These are phyloP conservation scores for Halcyon leucocephala DNA, from an alignment of 2,797 vertebrate species.

Conservation along the genomic window DNA sequence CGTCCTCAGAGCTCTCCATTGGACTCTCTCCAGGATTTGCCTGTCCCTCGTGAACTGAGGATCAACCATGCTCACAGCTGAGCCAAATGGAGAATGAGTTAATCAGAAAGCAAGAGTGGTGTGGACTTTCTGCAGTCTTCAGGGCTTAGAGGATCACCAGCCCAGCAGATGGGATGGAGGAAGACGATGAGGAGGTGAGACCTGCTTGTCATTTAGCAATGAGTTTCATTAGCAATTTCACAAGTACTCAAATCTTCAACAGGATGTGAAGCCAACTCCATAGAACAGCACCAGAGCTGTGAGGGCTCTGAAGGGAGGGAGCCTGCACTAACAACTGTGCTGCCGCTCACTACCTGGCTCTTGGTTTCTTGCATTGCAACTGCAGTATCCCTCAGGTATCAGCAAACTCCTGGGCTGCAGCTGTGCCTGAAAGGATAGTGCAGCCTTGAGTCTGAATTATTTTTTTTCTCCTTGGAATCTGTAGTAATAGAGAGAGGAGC, in stretches of 20 bases:
- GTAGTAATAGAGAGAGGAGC: not conserved
- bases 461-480: not conserved
- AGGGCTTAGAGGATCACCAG: not conserved
- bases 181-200: not conserved
- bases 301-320: not conserved
- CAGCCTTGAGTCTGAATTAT: not conserved
- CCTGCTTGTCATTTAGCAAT: no score
- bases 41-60: no score
- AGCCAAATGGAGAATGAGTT: not conserved
- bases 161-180: not conserved
- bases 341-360: not conserved
- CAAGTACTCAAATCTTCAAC: not conserved
- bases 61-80: not conserved
- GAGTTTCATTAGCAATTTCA: not conserved
- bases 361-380: not conserved
- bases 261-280: not conserved
- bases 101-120: not conserved
- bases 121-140: not conserved
- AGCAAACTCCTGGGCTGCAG: not conserved
- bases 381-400: not conserved
- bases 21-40: no score
- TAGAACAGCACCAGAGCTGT: not conserved
- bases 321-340: rapidly evolving
- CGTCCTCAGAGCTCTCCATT: no score
- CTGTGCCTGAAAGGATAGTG: not conserved